Conservation (phyloP, 2,888 invertebrate genomes). For the Tridacna crocea region DNA sequence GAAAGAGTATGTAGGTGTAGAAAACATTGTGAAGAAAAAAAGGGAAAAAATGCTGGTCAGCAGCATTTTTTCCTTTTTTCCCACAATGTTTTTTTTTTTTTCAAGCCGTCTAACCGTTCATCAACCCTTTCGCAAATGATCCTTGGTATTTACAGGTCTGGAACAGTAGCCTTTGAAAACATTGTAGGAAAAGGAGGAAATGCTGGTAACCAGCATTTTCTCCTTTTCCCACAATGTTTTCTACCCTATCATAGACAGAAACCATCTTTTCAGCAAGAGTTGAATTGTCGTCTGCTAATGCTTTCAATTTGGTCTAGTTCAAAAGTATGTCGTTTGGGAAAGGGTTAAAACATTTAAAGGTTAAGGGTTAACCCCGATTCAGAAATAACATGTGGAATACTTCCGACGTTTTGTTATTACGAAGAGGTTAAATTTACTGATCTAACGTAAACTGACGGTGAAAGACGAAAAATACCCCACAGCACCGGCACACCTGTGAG, state of each 20-base stretch:
- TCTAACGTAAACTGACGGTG: constrained; percentile 58
- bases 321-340: no score
- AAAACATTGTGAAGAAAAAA: neutral
- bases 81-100: neutral
- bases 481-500: constrained; percentile 42
- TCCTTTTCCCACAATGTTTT: no score
- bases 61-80: neutral
- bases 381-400: constrained; percentile 31
- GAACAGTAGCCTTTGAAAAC: no score
- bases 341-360: neutral
- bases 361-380: neutral
- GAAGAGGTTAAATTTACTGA: constrained; percentile 56
- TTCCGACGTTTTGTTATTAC: constrained; percentile 49
- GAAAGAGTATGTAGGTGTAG: neutral
- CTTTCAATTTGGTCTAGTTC: no score
- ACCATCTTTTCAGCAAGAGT: no score
- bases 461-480: constrained; percentile 42
- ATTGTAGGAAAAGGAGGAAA: no score
- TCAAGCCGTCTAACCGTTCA: no score
- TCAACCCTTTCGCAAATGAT: no score
- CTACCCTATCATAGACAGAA: no score
- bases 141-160: no score
- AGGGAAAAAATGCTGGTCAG: neutral
- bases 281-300: no score
- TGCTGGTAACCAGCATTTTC: no score